Conservation (phyloP, 2,113 vertebrate species). For the Paralichthys olivaceus region DNA sequence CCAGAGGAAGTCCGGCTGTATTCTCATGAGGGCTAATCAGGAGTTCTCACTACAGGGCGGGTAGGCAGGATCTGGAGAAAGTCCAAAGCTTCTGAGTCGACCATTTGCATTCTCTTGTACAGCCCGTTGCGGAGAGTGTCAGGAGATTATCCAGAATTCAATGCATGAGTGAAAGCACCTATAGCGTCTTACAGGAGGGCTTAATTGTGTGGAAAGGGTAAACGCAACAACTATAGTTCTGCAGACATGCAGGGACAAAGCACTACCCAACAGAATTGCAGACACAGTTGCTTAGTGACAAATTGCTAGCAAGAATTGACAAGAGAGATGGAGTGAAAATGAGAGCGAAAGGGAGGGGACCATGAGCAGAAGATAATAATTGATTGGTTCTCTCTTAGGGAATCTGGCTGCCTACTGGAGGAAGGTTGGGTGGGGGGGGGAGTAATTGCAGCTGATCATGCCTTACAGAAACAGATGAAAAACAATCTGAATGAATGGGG, state of each 20-base stretch:
- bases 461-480: conserved; percentile 37
- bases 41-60: too few relatives aligned
- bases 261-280: conserved; percentile 36
- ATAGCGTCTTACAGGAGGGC: background rate
- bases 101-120: too few relatives aligned
- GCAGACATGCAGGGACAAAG: conserved; percentile 36
- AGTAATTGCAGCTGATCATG: conserved; percentile 51
- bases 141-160: too few relatives aligned
- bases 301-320: conserved; percentile 57
- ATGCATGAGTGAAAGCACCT: too few relatives aligned
- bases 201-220: conserved; percentile 21
- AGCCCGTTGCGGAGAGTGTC: background rate
- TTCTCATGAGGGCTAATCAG: too few relatives aligned
- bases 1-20: too few relatives aligned
- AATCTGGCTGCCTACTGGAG: conserved; percentile 36
- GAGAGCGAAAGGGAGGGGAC: conserved; percentile 31
- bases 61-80: too few relatives aligned
- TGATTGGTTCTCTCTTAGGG: conserved; percentile 56
- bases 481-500: conserved; percentile 18
- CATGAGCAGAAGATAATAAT: conserved; percentile 22
- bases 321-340: conserved; percentile 45
- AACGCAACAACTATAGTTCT: conserved; percentile 17
- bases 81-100: background rate
- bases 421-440: conserved; percentile 14
- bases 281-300: conserved; percentile 77